Percentiles rank a stretch among this genome's conserved stretches.
These are phyloP conservation scores for Theretra japonica DNA, from an alignment of 2,888 invertebrate species.

Conservation along the genomic window DNA sequence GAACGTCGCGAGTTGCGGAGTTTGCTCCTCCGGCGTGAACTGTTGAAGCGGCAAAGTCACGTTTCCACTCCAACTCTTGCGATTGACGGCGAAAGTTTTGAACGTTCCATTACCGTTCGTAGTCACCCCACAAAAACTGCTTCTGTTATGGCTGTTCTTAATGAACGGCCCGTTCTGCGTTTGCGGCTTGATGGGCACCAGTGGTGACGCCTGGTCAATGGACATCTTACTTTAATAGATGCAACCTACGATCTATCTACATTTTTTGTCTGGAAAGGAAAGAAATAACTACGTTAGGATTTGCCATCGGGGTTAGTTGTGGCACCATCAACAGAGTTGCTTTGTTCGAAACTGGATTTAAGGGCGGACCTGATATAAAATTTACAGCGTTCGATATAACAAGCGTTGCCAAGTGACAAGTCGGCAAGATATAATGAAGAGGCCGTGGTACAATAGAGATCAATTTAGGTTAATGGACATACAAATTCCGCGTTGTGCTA, in stretches of 20 bases:
- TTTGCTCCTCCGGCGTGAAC: slow-evolving; percentile 72
- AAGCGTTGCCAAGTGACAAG: slow-evolving; percentile 57
- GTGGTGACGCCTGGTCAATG: slow-evolving; percentile 81
- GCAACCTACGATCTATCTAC: slow-evolving; percentile 75
- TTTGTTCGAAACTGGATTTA: slow-evolving; percentile 34
- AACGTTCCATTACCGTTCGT: slow-evolving; percentile 78
- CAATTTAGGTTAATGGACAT: slow-evolving; percentile 72
- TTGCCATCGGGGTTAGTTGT: slow-evolving; percentile 40
- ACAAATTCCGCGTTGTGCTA: slow-evolving; percentile 50
- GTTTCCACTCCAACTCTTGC: slow-evolving; percentile 84
- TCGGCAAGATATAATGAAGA: slow-evolving; percentile 62
- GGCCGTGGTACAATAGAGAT: slow-evolving; percentile 61
- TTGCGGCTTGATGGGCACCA: slow-evolving; percentile 83
- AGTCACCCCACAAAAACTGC: slow-evolving; percentile 81
- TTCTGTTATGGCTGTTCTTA: slow-evolving; percentile 82
- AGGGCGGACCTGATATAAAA: not conserved
- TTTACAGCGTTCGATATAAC: slow-evolving; percentile 40
- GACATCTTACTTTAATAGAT: slow-evolving; percentile 78
- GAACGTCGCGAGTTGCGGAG: slow-evolving; percentile 79
- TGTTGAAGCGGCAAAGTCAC: slow-evolving; percentile 81
- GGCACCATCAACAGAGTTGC: slow-evolving; percentile 69
- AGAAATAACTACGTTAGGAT: slow-evolving; percentile 63
- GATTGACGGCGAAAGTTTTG: slow-evolving; percentile 81
- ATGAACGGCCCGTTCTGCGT: slow-evolving; percentile 80
- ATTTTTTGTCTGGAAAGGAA: slow-evolving; percentile 81